phyloP scores from a whole-genome alignment of 2,113 vertebrate species.

The Alaudala cheleensis region DNA sequence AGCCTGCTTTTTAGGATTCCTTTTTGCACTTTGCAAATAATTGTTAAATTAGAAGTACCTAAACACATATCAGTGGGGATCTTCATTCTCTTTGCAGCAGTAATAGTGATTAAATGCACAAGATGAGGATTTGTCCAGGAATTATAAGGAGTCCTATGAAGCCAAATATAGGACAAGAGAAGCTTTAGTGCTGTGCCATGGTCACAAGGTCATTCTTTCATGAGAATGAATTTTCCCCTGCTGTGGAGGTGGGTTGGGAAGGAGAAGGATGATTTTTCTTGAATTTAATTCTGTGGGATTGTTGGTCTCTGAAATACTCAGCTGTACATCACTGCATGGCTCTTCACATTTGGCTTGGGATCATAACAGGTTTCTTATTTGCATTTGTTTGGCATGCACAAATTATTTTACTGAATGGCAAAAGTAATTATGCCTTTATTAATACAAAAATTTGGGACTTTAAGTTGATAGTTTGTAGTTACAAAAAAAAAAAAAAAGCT shows the following conservation, averaged over 20 bases:
- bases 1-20: not conserved
- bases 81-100: not conserved
- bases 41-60: not conserved
- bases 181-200: not conserved
- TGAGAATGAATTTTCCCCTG: not conserved
- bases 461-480: not conserved
- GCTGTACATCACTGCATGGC: not conserved
- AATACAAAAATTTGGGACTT: not conserved
- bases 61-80: not conserved
- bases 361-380: not conserved
- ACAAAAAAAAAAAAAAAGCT: not conserved
- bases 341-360: not conserved
- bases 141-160: not conserved
- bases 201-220: not conserved
- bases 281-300: fast-evolving
- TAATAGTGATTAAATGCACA: not conserved
- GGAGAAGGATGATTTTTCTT: not conserved
- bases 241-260: not conserved
- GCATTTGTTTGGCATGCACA: not conserved
- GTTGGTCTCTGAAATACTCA: not conserved
- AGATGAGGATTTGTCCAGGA: not conserved
- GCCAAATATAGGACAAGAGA: not conserved
- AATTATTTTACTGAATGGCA: not conserved
- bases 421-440: not conserved
- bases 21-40: not conserved